Conservation (phyloP, 92 coral and sea anemone species). For the Zoanthus gigantus region DNA sequence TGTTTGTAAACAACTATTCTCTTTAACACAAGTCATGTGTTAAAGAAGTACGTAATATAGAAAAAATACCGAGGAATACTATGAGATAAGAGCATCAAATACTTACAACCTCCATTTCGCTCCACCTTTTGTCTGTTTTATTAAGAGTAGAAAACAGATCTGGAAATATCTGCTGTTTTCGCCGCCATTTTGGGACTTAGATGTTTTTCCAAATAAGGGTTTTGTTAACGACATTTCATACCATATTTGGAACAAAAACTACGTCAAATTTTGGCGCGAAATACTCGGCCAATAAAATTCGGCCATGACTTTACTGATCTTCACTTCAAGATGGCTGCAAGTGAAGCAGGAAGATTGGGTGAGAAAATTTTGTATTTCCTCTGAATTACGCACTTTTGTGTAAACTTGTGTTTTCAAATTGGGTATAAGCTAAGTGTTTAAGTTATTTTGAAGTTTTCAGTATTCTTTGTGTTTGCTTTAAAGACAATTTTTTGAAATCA, state of each 20-base stretch:
- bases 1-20: neutral
- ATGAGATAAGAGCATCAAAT: neutral
- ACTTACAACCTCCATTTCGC: conserved; percentile 44
- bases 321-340: conserved; percentile 52
- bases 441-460: neutral
- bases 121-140: neutral
- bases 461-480: too few relatives aligned
- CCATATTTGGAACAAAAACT: conserved; percentile 25
- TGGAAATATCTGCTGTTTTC: neutral
- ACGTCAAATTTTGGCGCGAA: conserved; percentile 63
- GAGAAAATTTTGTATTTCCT: neutral
- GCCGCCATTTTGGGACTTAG: conserved; percentile 13
- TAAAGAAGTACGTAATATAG: neutral
- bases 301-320: conserved; percentile 7
- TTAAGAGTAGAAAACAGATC: too few relatives aligned
- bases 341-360: conserved; percentile 68
- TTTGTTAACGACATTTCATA: conserved; percentile 17
- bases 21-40: conserved; percentile 5
- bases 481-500: too few relatives aligned
- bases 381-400: neutral
- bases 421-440: neutral
- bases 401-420: neutral
- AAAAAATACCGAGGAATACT: neutral
- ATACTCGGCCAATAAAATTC: conserved; percentile 60
- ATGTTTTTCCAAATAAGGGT: conserved; percentile 32